Conservation (phyloP, 1,140 invertebrate species). For the Aphidius ervi region DNA sequence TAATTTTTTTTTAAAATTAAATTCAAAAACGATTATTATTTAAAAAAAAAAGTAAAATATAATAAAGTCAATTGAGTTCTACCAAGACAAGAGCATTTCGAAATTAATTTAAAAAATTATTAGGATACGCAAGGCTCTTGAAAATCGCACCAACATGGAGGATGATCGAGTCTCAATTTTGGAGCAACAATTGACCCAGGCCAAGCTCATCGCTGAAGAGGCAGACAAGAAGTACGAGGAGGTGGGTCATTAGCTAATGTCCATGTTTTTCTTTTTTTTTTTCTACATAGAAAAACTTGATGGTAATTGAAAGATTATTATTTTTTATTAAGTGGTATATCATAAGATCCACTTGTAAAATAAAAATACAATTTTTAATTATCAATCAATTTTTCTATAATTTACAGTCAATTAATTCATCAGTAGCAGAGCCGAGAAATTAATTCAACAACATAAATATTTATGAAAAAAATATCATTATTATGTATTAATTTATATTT, state of each 20-base stretch:
- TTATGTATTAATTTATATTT: slow-evolving; percentile 27
- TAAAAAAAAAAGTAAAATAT: not conserved
- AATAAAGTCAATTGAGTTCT: slow-evolving; percentile 18
- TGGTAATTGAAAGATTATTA: slow-evolving; percentile 8
- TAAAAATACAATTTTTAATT: not conserved
- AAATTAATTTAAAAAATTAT: slow-evolving; percentile 37
- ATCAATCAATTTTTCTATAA: slow-evolving; percentile 10
- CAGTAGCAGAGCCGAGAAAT: slow-evolving; percentile 25
- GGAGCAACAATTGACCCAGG: slow-evolving; percentile 92
- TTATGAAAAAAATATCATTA: not conserved
- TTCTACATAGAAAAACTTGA: slow-evolving; percentile 2
- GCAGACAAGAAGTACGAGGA: slow-evolving; percentile 99
- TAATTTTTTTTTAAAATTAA: not conserved
- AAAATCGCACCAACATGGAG: slow-evolving; percentile 98
- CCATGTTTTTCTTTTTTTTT: slow-evolving; percentile 18
- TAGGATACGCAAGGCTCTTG: slow-evolving; percentile 97
- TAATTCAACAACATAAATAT: slow-evolving; percentile 12
- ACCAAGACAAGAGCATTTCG: slow-evolving; percentile 27
- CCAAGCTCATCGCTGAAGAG: slow-evolving; percentile 96
- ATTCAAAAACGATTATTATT: not conserved
- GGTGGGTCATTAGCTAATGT: slow-evolving; percentile 59
- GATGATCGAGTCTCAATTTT: slow-evolving; percentile 92
- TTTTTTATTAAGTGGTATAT: not conserved
- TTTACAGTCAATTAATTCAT: slow-evolving; percentile 22
- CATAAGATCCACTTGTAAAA: no score